Conservation (phyloP, 2,113 vertebrate genomes). For the Eonycteris spelaea region DNA sequence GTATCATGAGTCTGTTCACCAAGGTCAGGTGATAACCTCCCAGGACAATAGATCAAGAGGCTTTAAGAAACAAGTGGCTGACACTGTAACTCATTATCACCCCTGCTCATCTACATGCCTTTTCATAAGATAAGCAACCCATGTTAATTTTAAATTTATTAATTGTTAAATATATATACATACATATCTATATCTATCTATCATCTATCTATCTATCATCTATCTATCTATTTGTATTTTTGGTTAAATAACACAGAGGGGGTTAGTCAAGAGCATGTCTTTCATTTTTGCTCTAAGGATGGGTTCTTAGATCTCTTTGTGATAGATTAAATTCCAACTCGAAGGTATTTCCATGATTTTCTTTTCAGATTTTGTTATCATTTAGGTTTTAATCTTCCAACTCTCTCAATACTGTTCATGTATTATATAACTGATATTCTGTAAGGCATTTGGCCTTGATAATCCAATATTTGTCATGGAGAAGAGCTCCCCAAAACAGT, state of each 20-base stretch:
- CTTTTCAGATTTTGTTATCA: not conserved
- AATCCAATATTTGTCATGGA: not conserved
- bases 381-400: not conserved
- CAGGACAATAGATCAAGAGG: not conserved
- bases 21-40: not conserved
- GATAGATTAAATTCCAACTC: not conserved
- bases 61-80: not conserved
- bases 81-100: not conserved
- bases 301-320: not conserved
- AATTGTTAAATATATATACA: not conserved
- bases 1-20: not conserved
- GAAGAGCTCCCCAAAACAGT: not conserved
- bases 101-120: not conserved
- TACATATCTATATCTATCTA: too few species aligned
- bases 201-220: too few species aligned
- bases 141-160: not conserved
- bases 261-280: not conserved
- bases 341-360: not conserved
- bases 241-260: not conserved
- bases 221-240: not conserved
- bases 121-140: not conserved
- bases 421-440: not conserved
- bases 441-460: not conserved
- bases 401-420: not conserved
- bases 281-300: not conserved